Evolutionary conservation across 2,888 invertebrate genomes (phyloP).

Genomic region (Crematogaster levior): DNA sequence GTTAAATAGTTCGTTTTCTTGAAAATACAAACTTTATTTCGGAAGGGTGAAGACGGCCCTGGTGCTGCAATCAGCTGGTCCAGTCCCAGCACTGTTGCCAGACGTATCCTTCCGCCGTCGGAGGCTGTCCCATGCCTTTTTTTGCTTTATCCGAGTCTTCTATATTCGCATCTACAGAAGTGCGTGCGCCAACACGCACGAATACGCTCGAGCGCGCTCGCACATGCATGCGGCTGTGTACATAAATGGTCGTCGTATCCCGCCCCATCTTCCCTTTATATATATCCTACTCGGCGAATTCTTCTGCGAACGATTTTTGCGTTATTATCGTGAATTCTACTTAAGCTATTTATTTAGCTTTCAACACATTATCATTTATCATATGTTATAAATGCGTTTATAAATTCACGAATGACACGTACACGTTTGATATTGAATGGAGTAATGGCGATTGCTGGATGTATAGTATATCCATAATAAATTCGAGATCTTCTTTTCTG

Average conservation of each 20-base stretch:
- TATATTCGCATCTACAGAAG: slow-evolving; percentile 60
- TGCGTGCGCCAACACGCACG: slow-evolving; percentile 46
- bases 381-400: slow-evolving; percentile 14
- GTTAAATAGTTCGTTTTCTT: not conserved
- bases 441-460: not conserved
- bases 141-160: slow-evolving; percentile 61
- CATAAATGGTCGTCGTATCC: slow-evolving; percentile 45
- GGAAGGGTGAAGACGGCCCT: slow-evolving; percentile 51
- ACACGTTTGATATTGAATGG: not conserved
- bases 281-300: slow-evolving; percentile 30
- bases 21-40: slow-evolving; percentile 3
- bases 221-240: slow-evolving; percentile 40
- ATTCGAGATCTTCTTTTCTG: not conserved
- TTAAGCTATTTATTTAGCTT: slow-evolving; percentile 1
- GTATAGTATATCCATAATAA: not conserved
- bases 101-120: slow-evolving; percentile 67
- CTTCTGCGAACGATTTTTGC: slow-evolving; percentile 12
- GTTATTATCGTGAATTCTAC: slow-evolving; percentile 9
- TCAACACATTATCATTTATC: slow-evolving; percentile 15
- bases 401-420: slow-evolving; percentile 8
- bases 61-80: slow-evolving; percentile 67
- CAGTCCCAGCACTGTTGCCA: slow-evolving; percentile 74
- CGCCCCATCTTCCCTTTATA: slow-evolving; percentile 33
- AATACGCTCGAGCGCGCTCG: slow-evolving; percentile 1
- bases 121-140: slow-evolving; percentile 61